These are phyloP conservation scores for Epinephelus malabaricus DNA, from an alignment of 2,797 vertebrate genomes.

Conservation along the genomic window DNA sequence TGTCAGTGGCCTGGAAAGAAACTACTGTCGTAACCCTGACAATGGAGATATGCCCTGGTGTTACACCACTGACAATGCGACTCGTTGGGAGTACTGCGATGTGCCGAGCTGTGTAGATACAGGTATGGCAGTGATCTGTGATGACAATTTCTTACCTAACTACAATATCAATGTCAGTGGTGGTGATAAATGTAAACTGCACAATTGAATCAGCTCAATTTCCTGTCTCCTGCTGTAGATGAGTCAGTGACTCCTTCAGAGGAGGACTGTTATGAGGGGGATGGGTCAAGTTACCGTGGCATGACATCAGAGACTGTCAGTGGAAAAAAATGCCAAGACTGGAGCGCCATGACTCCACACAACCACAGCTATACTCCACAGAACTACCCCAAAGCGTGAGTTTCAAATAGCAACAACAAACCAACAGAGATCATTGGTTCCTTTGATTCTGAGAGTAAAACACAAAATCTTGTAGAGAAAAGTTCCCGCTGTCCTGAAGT, in stretches of 20 bases:
- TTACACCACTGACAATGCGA: constrained; percentile 87
- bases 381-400: constrained; percentile 88
- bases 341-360: constrained; percentile 92
- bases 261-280: constrained; percentile 89
- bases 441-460: neutral
- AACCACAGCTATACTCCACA: constrained; percentile 87
- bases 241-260: constrained; percentile 78
- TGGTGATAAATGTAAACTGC: neutral
- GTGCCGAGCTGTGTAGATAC: constrained; percentile 86
- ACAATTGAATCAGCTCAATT: neutral
- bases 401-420: neutral
- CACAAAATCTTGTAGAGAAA: neutral
- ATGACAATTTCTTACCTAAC: neutral
- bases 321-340: constrained; percentile 95
- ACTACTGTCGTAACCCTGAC: constrained; percentile 96
- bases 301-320: constrained; percentile 90
- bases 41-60: constrained; percentile 93
- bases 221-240: constrained; percentile 51
- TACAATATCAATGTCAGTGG: neutral
- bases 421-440: too few species aligned
- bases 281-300: constrained; percentile 90
- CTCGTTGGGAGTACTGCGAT: constrained; percentile 93
- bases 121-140: constrained; percentile 50
- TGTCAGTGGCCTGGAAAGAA: constrained; percentile 89
- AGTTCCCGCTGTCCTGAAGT: neutral